A percentile compares a stretch with the other conserved stretches of the same genome.
phyloP scores from a whole-genome alignment of 2,113 vertebrate species.

The Pelvicachromis taeniatus region DNA sequence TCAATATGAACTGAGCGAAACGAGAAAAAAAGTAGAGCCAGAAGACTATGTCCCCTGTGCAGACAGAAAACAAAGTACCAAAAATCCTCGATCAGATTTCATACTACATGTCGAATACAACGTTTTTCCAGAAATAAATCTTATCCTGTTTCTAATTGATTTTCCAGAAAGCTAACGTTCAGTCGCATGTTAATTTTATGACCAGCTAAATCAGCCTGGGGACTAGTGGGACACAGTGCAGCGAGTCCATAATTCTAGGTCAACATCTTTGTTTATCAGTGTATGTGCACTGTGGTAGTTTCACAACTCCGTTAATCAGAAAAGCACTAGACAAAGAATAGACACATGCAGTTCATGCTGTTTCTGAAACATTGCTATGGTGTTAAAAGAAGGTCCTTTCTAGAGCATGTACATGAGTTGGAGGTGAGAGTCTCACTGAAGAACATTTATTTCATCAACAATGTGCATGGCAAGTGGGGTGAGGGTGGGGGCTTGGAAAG shows the following conservation, averaged over 20 bases:
- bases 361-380: background rate
- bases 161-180: background rate
- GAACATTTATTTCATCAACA: background rate
- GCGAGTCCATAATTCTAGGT: background rate
- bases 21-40: background rate
- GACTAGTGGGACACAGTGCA: background rate
- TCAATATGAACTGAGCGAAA: background rate
- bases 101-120: background rate
- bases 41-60: background rate
- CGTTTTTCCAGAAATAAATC: background rate
- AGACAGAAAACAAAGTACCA: rapidly evolving
- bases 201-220: background rate
- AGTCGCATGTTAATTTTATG: background rate
- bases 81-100: background rate
- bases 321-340: background rate
- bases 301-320: background rate
- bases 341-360: background rate
- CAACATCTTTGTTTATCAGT: background rate
- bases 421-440: background rate
- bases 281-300: background rate
- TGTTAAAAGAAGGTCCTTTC: background rate
- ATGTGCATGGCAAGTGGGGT: background rate
- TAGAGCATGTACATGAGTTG: background rate
- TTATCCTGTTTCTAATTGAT: background rate
- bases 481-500: background rate